These are phyloP conservation scores for Rosalia funebris DNA, from an alignment of 2,888 invertebrate species.

Conservation along the genomic window DNA sequence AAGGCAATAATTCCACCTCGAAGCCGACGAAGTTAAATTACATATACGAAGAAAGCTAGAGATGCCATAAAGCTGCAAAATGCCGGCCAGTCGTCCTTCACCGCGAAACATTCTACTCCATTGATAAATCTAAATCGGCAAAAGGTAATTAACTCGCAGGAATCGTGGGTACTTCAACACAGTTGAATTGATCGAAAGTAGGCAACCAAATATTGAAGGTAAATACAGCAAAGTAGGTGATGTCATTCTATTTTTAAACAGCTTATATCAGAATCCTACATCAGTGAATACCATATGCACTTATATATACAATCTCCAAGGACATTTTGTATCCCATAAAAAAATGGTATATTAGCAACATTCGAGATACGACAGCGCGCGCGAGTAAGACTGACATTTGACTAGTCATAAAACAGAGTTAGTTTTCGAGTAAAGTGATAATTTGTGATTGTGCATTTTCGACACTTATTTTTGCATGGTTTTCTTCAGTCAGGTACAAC, in stretches of 20 bases:
- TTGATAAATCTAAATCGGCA: too few species aligned
- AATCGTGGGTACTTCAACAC: too few species aligned
- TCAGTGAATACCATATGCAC: conserved; percentile 41
- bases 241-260: conserved; percentile 52
- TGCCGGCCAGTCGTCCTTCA: too few species aligned
- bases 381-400: conserved; percentile 20
- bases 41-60: too few species aligned
- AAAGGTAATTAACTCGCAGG: too few species aligned
- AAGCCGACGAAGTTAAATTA: too few species aligned
- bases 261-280: conserved; percentile 50
- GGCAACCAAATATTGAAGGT: conserved; percentile 44
- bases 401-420: conserved; percentile 15
- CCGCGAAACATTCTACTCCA: too few species aligned
- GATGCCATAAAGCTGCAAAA: too few species aligned
- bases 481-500: background rate
- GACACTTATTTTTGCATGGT: background rate
- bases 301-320: conserved; percentile 38
- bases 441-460: conserved; percentile 10
- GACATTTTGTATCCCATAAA: conserved; percentile 28
- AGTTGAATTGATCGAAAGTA: conserved; percentile 21
- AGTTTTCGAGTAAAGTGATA: conserved; percentile 28
- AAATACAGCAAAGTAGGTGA: conserved; percentile 46
- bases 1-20: background rate
- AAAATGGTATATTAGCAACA: conserved; percentile 31
- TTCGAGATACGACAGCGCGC: conserved; percentile 21